phyloP scores from a whole-genome alignment of 2,113 vertebrate genomes.

The Etheostoma cragini region DNA sequence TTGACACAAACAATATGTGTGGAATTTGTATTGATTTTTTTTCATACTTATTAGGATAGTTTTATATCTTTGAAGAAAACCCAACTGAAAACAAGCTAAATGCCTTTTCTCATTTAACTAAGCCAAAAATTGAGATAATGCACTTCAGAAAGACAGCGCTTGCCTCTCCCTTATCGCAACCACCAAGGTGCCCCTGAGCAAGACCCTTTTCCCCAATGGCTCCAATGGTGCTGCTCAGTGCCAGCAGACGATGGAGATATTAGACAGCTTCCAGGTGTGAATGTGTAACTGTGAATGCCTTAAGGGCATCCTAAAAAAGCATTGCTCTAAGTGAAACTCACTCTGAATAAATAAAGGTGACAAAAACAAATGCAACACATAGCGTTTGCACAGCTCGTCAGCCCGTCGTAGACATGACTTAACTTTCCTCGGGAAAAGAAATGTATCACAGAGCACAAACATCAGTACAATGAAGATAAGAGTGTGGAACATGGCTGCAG shows the following conservation, averaged over 20 bases:
- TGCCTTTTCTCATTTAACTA: neutral
- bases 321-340: no score
- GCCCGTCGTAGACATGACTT: neutral
- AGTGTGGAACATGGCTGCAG: neutral
- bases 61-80: neutral
- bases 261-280: no score
- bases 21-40: slow-evolving; percentile 6
- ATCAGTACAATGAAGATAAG: neutral
- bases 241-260: no score
- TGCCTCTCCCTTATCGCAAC: no score
- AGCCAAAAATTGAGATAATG: neutral
- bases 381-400: neutral
- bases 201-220: no score
- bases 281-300: no score
- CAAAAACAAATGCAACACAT: neutral
- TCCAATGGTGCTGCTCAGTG: no score
- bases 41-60: neutral
- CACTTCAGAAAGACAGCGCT: no score
- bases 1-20: neutral
- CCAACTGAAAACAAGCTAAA: neutral
- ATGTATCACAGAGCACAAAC: neutral
- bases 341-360: no score
- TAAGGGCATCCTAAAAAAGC: no score
- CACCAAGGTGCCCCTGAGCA: no score
- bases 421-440: neutral